phyloP scores from a whole-genome alignment of 2,888 invertebrate genomes.

The Poecilus cupreus region DNA sequence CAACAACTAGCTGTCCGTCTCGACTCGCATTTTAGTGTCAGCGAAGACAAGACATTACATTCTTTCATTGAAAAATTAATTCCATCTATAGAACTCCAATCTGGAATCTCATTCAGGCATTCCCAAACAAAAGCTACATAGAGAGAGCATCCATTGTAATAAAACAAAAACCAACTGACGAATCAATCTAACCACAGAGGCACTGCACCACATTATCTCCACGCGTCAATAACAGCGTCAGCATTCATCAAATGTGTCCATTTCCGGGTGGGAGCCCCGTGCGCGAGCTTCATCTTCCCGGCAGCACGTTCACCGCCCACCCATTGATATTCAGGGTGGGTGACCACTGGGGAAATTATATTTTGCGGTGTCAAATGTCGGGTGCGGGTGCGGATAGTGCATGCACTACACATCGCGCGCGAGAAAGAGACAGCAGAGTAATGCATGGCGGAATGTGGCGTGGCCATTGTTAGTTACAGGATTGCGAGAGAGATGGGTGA shows the following conservation, averaged over 20 bases:
- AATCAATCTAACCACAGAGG: too few relatives aligned
- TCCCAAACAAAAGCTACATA: too few relatives aligned
- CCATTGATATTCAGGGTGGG: conserved; percentile 53
- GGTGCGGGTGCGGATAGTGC: conserved; percentile 9
- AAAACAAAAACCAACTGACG: too few relatives aligned
- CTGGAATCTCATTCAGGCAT: too few relatives aligned
- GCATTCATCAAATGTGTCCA: conserved; percentile 15
- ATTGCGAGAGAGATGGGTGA: background rate
- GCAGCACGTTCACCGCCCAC: background rate
- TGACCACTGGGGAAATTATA: conserved; percentile 53
- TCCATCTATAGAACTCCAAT: too few relatives aligned
- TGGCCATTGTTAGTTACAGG: background rate
- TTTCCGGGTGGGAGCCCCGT: background rate
- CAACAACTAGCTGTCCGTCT: too few relatives aligned
- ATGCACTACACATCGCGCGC: conserved; percentile 22
- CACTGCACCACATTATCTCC: too few relatives aligned
- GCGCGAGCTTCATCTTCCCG: too few relatives aligned
- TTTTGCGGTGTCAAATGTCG: conserved; percentile 53
- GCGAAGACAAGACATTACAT: too few relatives aligned
- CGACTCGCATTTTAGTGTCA: too few relatives aligned
- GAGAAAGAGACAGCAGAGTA: background rate
- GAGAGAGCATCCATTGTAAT: too few relatives aligned
- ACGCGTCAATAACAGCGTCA: background rate
- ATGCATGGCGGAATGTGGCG: background rate
- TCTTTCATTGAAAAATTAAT: too few relatives aligned